Conservation (phyloP, 2,888 invertebrate genomes). For the Cryptus viduatorius region DNA sequence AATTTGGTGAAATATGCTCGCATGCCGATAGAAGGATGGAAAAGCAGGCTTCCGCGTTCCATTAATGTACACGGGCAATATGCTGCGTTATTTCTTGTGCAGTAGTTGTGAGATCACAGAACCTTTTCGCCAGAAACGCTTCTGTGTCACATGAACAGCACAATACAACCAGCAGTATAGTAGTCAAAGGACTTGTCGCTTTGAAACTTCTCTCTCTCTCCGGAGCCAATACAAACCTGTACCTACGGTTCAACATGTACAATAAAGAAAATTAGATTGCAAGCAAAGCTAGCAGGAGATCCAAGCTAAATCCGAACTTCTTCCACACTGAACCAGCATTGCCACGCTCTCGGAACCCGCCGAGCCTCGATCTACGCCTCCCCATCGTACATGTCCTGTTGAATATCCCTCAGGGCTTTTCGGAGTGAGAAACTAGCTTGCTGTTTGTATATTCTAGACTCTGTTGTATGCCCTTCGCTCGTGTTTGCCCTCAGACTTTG, state of each 20-base stretch:
- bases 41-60: background rate
- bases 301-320: constrained; percentile 12
- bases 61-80: background rate
- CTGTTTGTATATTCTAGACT: background rate
- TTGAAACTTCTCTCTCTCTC: background rate
- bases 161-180: background rate
- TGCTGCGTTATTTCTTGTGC: background rate
- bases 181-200: background rate
- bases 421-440: background rate
- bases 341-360: background rate
- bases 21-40: background rate
- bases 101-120: background rate
- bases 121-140: background rate
- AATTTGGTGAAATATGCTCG: background rate
- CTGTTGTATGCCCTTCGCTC: background rate
- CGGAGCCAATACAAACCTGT: background rate
- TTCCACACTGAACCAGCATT: background rate
- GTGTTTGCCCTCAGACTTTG: background rate
- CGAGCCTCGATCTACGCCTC: background rate
- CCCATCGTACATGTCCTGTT: constrained; percentile 1
- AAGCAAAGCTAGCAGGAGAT: background rate
- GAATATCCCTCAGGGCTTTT: background rate
- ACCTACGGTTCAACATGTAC: background rate
- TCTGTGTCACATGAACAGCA: background rate
- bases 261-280: constrained; percentile 2